phyloP scores from a whole-genome alignment of 2,888 invertebrate genomes.

The Lottia scabra region DNA sequence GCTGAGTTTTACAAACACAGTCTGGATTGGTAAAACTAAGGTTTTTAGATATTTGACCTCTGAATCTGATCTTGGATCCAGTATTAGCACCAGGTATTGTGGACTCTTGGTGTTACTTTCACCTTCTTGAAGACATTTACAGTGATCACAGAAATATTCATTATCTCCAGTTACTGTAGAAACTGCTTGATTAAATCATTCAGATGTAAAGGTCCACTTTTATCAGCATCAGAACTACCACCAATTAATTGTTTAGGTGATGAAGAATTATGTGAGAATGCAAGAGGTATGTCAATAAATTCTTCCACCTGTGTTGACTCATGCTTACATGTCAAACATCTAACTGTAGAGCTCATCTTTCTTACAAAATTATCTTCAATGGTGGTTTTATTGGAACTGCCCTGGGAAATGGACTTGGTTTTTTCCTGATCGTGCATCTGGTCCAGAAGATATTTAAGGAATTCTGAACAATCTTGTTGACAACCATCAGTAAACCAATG shows the following conservation, averaged over 20 bases:
- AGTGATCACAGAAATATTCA: conserved; percentile 83
- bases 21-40: conserved; percentile 58
- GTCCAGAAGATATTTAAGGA: conserved; percentile 81
- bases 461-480: conserved; percentile 91
- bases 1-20: too few species aligned
- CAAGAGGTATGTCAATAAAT: conserved; percentile 79
- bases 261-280: conserved; percentile 59
- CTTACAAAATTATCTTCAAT: conserved; percentile 84
- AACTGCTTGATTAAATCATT: conserved; percentile 83
- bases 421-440: conserved; percentile 80
- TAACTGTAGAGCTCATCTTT: conserved; percentile 79
- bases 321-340: conserved; percentile 80
- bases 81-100: conserved; percentile 81
- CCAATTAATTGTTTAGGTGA: conserved; percentile 26
- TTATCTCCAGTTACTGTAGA: conserved; percentile 84
- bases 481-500: conserved; percentile 82
- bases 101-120: conserved; percentile 80
- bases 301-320: conserved; percentile 81
- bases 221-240: conserved; percentile 24
- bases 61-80: conserved; percentile 85
- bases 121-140: conserved; percentile 81
- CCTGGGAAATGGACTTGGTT: neutral
- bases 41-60: conserved; percentile 66
- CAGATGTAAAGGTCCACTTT: conserved; percentile 69
- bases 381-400: conserved; percentile 58